Conservation (phyloP, 2,888 invertebrate genomes). For the Platypus cylindrus region DNA sequence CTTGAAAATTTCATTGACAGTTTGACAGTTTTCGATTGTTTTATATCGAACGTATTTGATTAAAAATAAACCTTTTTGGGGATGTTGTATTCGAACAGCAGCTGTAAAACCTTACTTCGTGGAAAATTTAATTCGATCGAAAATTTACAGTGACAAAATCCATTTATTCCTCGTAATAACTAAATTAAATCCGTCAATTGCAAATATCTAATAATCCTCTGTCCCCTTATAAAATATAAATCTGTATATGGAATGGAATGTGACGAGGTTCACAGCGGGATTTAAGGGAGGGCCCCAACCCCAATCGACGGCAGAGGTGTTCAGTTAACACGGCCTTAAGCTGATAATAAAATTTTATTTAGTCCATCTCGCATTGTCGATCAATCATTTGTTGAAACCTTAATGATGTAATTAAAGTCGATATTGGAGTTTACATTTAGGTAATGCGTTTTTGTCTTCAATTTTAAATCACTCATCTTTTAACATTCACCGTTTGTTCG, state of each 20-base stretch:
- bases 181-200: conserved; percentile 27
- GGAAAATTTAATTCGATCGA: conserved; percentile 12
- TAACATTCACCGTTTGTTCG: too few relatives aligned
- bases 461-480: too few relatives aligned
- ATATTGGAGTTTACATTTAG: too few relatives aligned
- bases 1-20: too few relatives aligned
- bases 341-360: conserved; percentile 28
- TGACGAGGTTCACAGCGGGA: conserved; percentile 28
- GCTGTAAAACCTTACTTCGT: background rate
- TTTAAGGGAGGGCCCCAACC: conserved; percentile 19
- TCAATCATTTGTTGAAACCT: too few relatives aligned
- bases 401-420: too few relatives aligned
- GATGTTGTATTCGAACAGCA: conserved; percentile 1
- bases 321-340: conserved; percentile 24
- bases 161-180: conserved; percentile 23
- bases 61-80: too few relatives aligned
- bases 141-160: conserved; percentile 18
- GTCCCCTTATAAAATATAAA: conserved; percentile 28
- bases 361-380: conserved; percentile 22
- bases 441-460: too few relatives aligned
- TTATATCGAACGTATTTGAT: too few relatives aligned
- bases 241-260: conserved; percentile 31
- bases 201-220: conserved; percentile 28
- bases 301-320: conserved; percentile 19
- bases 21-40: too few relatives aligned